A percentile compares a stretch with the other conserved stretches of the same genome.
These are phyloP conservation scores for Eremobia ochroleuca DNA, from an alignment of 2,888 invertebrate species.

Conservation along the genomic window DNA sequence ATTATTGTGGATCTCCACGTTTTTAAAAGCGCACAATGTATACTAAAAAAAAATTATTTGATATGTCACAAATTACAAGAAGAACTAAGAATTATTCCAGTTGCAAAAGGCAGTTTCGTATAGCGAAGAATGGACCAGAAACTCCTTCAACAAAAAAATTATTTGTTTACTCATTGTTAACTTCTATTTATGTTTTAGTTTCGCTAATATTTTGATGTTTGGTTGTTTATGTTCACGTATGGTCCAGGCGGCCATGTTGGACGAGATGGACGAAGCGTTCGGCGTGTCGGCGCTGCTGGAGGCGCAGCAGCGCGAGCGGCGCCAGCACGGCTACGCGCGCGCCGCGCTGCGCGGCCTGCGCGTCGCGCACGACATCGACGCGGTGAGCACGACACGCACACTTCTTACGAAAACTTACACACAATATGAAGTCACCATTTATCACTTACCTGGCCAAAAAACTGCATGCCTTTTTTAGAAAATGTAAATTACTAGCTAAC, in stretches of 20 bases:
- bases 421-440: background rate
- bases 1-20: too few species aligned
- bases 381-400: constrained; percentile 11
- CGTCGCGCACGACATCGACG: constrained; percentile 92
- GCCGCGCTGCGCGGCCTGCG: constrained; percentile 94
- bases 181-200: background rate
- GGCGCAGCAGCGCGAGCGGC: constrained; percentile 92
- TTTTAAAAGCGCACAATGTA: too few species aligned
- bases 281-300: constrained; percentile 96
- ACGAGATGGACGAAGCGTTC: constrained; percentile 98
- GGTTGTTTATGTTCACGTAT: background rate
- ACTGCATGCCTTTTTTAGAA: background rate
- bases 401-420: too few species aligned
- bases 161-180: background rate
- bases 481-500: background rate
- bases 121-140: too few species aligned
- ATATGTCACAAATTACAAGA: too few species aligned
- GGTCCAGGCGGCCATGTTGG: constrained; percentile 96
- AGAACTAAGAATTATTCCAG: too few species aligned
- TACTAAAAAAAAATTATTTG: too few species aligned
- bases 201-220: background rate
- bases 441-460: background rate
- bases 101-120: too few species aligned
- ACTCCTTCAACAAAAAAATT: background rate
- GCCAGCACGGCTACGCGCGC: constrained; percentile 91